Base-by-base conservation (phyloP, 2,888 invertebrate species). In the Caradrina clavipalpis region DNA sequence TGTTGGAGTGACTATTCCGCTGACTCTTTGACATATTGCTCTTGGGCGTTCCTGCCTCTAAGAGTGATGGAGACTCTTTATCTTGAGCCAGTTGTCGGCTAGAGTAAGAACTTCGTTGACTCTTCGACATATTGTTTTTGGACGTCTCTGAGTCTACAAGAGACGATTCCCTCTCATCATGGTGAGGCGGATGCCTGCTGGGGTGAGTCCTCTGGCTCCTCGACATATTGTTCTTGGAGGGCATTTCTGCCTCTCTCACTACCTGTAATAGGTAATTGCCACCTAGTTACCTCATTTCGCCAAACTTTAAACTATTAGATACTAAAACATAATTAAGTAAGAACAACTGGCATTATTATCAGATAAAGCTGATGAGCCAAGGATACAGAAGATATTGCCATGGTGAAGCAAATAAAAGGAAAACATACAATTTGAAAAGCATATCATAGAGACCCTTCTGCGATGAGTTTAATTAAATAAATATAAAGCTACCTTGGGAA, bases 401-500 rank as follows among this genome's bases (percentile, higher is more conserved):
- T 35, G 8, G 8, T 35, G 7, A 35, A 8, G 31, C 0, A 35
- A 35, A 8, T 35, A 35, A 35, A 35, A 8, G 26, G 35, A 8
- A 35, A 35, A 35, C 8, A 8, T 35, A 39, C 11, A 39, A 39
- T 39, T 39, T 2, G 39, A 39, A 13, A 39, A 39, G 39, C 13
- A 13, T 3, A 39, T 35, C 39, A 39, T 39, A 39, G 11, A 39
- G 39, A 0, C 7, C 35, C 35, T 31, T 31, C 31, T 31, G 31
- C 7, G 31, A 31, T 31, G 7, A 8, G 35, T 8, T 35, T 8
- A 35, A 35, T 8, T 35, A 35, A 35, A 35, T 35, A 8, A 35
- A 51, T 53, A 10, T 6, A 31, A 47, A 31, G n/a, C 4, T 50
- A 81, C 77, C 81, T 91, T 95, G 0, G 92, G 91, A 6, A 96